A percentile compares a stretch with the other conserved stretches of the same genome.
These are phyloP conservation scores for Helicoverpa zea DNA, from an alignment of 1,140 invertebrate species.

Conservation along the genomic window DNA sequence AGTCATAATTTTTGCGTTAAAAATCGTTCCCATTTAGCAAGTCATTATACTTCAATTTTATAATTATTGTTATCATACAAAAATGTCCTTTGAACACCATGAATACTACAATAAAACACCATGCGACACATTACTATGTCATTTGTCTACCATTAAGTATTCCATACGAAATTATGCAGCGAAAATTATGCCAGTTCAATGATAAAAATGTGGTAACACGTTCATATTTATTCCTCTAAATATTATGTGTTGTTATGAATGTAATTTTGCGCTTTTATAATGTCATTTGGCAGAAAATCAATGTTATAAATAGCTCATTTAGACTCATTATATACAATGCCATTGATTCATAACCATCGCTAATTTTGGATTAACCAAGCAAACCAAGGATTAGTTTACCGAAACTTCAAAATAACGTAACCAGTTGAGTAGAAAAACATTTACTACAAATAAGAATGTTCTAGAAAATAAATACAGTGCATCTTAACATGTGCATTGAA, in stretches of 20 bases:
- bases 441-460: no score
- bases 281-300: neutral
- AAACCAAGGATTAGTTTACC: no score
- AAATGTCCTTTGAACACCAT: neutral
- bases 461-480: no score
- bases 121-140: neutral
- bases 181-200: constrained; percentile 12
- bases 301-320: neutral
- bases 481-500: neutral
- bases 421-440: no score
- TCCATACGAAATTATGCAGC: neutral
- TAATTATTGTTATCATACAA: neutral
- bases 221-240: neutral
- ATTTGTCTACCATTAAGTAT: constrained; percentile 11
- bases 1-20: no score
- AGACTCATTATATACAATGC: no score
- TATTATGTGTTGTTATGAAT: neutral
- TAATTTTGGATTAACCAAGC: no score
- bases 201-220: neutral
- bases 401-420: no score
- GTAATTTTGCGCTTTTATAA: neutral
- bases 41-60: neutral
- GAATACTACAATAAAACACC: neutral
- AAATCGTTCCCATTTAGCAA: no score
- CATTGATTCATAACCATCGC: no score